phyloP scores from a whole-genome alignment of 2,888 invertebrate genomes.

The Alentia gelatinosa region DNA sequence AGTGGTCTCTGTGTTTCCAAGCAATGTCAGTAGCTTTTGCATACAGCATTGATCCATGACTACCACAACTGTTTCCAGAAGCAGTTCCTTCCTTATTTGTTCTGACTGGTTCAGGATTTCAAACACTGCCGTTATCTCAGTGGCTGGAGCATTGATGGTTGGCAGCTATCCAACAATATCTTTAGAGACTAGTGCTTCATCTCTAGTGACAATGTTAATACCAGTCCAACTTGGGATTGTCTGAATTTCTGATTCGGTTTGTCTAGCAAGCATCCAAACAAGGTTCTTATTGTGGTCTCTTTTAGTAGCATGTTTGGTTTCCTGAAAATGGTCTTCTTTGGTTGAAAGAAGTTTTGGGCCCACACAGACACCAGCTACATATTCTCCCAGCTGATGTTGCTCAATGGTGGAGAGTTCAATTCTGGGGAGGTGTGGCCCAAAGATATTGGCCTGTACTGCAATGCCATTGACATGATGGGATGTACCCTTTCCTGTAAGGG shows the following conservation, averaged over 20 bases:
- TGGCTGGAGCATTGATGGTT: slow-evolving; percentile 63
- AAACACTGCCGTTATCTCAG: slow-evolving; percentile 61
- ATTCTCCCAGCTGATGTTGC: too few species aligned
- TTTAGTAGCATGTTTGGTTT: too few species aligned
- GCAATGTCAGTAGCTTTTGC: slow-evolving; percentile 62
- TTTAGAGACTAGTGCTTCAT: slow-evolving; percentile 25
- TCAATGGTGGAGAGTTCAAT: too few species aligned
- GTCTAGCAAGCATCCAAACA: slow-evolving; percentile 55
- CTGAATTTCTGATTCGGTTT: slow-evolving; percentile 55
- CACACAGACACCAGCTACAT: too few species aligned
- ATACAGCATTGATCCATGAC: slow-evolving; percentile 64
- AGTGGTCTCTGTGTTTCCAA: slow-evolving; percentile 57
- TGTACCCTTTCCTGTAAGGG: too few species aligned
- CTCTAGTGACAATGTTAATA: slow-evolving; percentile 61
- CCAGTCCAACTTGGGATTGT: slow-evolving; percentile 62
- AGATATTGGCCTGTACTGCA: too few species aligned
- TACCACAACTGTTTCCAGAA: slow-evolving; percentile 57
- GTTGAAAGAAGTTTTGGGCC: too few species aligned
- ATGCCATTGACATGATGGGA: too few species aligned
- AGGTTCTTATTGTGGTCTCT: too few species aligned
- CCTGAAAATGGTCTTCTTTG: too few species aligned
- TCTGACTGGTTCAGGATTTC: slow-evolving; percentile 61
- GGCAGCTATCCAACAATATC: slow-evolving; percentile 62
- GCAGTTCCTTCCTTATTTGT: slow-evolving; percentile 54
- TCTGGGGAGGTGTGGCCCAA: too few species aligned